phyloP scores from a whole-genome alignment of 1,140 invertebrate species.

The Vanessa atalanta region DNA sequence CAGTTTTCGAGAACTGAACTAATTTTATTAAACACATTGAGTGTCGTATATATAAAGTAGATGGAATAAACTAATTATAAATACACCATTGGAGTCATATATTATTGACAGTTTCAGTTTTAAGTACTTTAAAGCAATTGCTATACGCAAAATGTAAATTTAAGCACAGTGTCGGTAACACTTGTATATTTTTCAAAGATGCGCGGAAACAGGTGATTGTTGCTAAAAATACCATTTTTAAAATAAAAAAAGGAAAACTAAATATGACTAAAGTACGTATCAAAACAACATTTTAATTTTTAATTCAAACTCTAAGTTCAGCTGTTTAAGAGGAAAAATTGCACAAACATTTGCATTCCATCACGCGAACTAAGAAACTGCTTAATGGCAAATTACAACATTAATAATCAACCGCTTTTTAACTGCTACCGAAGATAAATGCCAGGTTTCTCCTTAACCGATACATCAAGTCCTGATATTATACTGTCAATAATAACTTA shows the following conservation, averaged over 20 bases:
- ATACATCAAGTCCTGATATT: constrained; percentile 53
- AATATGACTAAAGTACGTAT: neutral
- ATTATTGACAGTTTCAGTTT: too few species aligned
- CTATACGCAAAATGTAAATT: neutral
- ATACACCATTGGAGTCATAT: too few species aligned
- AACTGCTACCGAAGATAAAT: constrained; percentile 46
- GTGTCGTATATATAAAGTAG: too few species aligned
- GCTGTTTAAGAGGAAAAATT: neutral
- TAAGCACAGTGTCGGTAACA: neutral
- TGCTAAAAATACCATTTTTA: neutral
- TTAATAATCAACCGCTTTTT: constrained; percentile 37
- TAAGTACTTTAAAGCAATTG: too few species aligned
- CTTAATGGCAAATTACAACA: constrained; percentile 30
- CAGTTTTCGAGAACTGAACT: too few species aligned
- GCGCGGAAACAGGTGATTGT: constrained; percentile 1
- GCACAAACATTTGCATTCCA: neutral
- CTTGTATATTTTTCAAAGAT: constrained; percentile 1
- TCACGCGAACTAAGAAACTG: constrained; percentile 18
- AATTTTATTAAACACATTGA: too few species aligned
- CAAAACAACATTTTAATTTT: neutral
- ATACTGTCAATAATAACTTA: constrained; percentile 64
- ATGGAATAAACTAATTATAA: too few species aligned
- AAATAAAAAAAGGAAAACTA: neutral
- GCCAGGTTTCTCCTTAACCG: constrained; percentile 38
- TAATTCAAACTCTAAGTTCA: neutral